Evolutionary conservation across 2,113 vertebrate species (phyloP).

Genomic region (Thalassarche chlororhynchos): DNA sequence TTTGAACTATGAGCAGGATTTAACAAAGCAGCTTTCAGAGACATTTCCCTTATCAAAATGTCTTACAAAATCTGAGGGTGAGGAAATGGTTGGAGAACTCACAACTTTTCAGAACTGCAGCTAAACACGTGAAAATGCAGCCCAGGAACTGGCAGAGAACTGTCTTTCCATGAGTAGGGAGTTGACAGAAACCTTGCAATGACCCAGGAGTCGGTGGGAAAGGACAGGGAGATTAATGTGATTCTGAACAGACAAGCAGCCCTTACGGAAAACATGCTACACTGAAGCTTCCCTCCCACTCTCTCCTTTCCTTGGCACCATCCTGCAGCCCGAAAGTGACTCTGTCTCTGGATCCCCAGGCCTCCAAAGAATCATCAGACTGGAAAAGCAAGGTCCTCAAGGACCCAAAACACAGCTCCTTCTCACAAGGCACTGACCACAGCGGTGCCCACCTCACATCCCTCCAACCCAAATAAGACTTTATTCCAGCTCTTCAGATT

Average conservation of each 20-base stretch:
- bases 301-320: not conserved
- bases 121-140: not conserved
- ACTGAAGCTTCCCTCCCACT: not conserved
- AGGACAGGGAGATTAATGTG: not conserved
- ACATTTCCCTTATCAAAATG: conserved; percentile 24
- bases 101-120: not conserved
- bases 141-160: not conserved
- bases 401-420: not conserved
- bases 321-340: not conserved
- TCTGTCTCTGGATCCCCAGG: not conserved
- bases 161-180: not conserved
- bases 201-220: not conserved
- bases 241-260: not conserved
- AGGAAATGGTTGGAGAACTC: conserved; percentile 31
- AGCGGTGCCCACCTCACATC: not conserved
- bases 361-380: not conserved
- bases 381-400: not conserved
- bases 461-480: not conserved
- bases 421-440: not conserved
- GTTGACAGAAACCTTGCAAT: conserved; percentile 9
- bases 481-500: not conserved
- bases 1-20: not conserved
- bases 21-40: not conserved
- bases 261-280: not conserved
- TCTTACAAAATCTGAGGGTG: conserved; percentile 29